Percentiles rank a stretch among this genome's conserved stretches.
Conservation (phyloP, 35 echinoderm and acorn worm species). For the Strongylocentrotus purpuratus region DNA sequence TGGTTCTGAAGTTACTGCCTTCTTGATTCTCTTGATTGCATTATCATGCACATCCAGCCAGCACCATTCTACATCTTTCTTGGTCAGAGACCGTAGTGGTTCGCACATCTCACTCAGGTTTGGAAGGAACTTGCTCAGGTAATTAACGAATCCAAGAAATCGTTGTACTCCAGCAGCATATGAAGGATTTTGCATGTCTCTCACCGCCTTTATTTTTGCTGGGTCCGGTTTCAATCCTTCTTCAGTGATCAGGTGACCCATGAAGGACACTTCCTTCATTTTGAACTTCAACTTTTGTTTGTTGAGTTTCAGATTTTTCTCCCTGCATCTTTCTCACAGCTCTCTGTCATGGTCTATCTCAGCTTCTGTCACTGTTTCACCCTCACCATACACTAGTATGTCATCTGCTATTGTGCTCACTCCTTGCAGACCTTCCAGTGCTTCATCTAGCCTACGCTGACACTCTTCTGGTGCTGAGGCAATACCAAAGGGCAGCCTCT, state of each 20-base stretch:
- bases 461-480: constrained; percentile 57
- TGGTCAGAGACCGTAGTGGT: constrained; percentile 55
- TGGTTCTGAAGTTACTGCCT: constrained; percentile 48
- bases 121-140: constrained; percentile 73
- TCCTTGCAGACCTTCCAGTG: too few species aligned
- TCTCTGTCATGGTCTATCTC: too few species aligned
- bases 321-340: too few species aligned
- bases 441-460: constrained; percentile 54
- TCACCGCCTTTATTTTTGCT: too few species aligned
- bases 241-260: too few species aligned
- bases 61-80: constrained; percentile 49
- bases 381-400: too few species aligned
- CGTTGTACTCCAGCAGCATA: constrained; percentile 48
- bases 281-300: too few species aligned
- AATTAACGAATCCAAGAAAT: constrained; percentile 66
- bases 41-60: constrained; percentile 53
- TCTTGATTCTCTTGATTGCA: constrained; percentile 45
- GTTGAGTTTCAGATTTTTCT: too few species aligned
- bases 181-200: constrained; percentile 62
- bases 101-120: constrained; percentile 48
- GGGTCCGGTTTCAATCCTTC: too few species aligned
- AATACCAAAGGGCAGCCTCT: constrained; percentile 67
- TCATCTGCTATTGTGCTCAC: too few species aligned
- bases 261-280: too few species aligned
- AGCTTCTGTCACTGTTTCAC: too few species aligned